phyloP scores from a whole-genome alignment of 2,113 vertebrate species.

The Perccottus glenii region DNA sequence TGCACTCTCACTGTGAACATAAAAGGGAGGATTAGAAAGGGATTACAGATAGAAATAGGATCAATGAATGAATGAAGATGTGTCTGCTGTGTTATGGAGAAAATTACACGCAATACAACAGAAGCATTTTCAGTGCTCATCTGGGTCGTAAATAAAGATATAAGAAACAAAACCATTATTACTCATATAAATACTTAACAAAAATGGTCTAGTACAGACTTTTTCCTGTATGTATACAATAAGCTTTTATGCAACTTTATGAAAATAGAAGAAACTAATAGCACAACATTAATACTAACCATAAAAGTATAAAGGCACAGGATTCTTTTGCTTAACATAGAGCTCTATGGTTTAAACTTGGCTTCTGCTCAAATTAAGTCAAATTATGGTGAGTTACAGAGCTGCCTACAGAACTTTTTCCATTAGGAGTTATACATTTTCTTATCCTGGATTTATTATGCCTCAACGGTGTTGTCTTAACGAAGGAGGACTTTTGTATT shows the following conservation, averaged over 20 bases:
- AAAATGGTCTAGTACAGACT: too few species aligned
- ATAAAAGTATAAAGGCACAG: too few species aligned
- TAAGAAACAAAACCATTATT: too few species aligned
- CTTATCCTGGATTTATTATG: slow-evolving; percentile 13
- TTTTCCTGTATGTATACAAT: too few species aligned
- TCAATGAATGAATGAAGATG: slow-evolving; percentile 1
- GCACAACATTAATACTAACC: too few species aligned
- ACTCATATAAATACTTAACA: too few species aligned
- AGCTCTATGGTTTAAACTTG: neutral
- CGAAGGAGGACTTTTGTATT: slow-evolving; percentile 36
- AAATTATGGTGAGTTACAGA: slow-evolving; percentile 11
- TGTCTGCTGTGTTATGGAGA: neutral
- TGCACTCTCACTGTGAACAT: neutral
- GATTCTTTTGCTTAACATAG: neutral
- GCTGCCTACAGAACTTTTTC: slow-evolving; percentile 10
- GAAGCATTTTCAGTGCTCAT: neutral
- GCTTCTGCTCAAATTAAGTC: neutral
- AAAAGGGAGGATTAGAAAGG: slow-evolving; percentile 15
- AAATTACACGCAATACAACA: neutral
- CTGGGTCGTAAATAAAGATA: too few species aligned
- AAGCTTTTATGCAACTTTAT: too few species aligned
- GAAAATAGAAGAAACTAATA: too few species aligned
- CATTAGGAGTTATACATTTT: slow-evolving; percentile 16
- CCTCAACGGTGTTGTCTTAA: slow-evolving; percentile 26
- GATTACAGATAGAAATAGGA: slow-evolving; percentile 20